Base-by-base conservation (phyloP, 2,888 invertebrate species). In the Proisotoma minuta region DNA sequence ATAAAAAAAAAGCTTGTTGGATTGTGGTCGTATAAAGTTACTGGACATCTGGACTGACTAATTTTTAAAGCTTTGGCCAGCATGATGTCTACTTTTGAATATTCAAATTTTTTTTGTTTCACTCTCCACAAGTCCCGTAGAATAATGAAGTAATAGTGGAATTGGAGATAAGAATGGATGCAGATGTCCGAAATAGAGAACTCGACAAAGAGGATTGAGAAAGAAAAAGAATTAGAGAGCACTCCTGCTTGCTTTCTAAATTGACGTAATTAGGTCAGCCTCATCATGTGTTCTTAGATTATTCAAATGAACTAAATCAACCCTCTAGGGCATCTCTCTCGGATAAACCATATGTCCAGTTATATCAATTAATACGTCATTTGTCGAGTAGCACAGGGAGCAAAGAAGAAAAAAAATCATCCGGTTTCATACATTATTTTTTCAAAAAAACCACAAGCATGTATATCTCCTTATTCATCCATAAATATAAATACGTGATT, bases 231-330 rank as follows among this genome's bases (percentile, higher is more conserved):
- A 47, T 18, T 5, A 47, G 47, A 20, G 10, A 15, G 12, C 15
- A 15, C 23, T 49, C 23, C 5, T 49, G 4, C 3, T 49, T 22
- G 18, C 49, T 49, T 23, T 34, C 34, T 15, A 43, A n/a, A n/a
- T 51, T 51, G 51, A 51, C 51, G 27, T 51, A 51, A 51, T 51
- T 51, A 51, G 51, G 51, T 51, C 51, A 51, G 28, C 24, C 51
- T 51, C 51, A 51, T 51, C 51, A 51, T 49, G 49, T 49, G 49
- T 49, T 49, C 49, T 49, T 49, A 49, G 49, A 49, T 49, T 49
- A 49, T 49, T 49, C 49, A 49, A 49, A 49, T 47, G 5, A 8
- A 47, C 20, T 47, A 47, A 5, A 47, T 47, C 5, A 5, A 23
- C 12, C 15, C 49, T 24, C 20, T 4, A 23, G 49, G 49, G 49